Base-by-base conservation (phyloP, 2,113 vertebrate species). In the Ophiodon elongatus region DNA sequence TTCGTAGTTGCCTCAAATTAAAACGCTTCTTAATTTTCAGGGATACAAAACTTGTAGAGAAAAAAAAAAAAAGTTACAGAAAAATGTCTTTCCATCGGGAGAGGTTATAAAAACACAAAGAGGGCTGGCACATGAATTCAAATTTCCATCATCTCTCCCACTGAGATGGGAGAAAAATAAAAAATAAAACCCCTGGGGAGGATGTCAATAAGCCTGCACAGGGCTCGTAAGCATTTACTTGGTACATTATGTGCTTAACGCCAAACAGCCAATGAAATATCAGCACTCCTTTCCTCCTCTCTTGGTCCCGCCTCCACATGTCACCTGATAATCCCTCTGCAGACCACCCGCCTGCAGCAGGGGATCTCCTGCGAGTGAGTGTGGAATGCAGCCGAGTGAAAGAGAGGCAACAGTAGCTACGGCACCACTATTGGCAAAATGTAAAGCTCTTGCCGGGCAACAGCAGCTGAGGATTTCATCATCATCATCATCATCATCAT, bases 181-280 rank as follows among this genome's bases (percentile, higher is more conserved):
- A 31, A 73, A 25, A 3, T 17, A 25, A 60, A 13, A 45, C 13
- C 6, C 8, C 19, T 25, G 9, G 27, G 11, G 27, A 75, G 17
- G n/a, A 31, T 56, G 56, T 68, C 66, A 60, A 9, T 52, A 15
- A 52, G 13, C 4, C 25, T 73, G 52, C 41, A 23, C 1, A 6
- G 0, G 5, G 19, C 37, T 8, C 8, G 5, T 33, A 56, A 73
- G 69, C 14, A 63, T 86, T 47, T 14, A 11, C 15, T 62, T 31
- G 72, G 90, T 68, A 93, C 90, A 89, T 11, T 0, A 33, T 91
- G 92, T 90, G 71, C 90, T 80, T 31, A 74, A 11, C 13, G 4
- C 2, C 11, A 21, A 64, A 27, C 69, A 81, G 67, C 92, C 92
- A 93, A 93, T 91, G 74, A 90, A 45, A 89, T n/a, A 8, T 50